Percentiles rank a stretch among this genome's conserved stretches.
These are phyloP conservation scores for Andrena camellia DNA, from an alignment of 2,888 invertebrate species.

Conservation along the genomic window DNA sequence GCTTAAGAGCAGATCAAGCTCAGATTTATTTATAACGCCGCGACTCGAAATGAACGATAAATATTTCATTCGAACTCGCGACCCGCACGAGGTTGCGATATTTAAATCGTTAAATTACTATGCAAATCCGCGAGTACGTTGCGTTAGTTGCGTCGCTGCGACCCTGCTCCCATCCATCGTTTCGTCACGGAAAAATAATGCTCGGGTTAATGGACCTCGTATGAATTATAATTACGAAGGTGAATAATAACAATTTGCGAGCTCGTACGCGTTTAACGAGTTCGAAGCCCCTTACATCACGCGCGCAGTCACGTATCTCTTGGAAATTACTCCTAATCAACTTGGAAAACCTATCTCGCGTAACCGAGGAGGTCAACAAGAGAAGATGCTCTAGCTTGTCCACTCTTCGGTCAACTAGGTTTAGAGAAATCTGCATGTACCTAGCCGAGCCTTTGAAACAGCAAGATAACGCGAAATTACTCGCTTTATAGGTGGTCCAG, in stretches of 20 bases:
- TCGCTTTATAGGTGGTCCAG: background rate
- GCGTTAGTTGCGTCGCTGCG: background rate
- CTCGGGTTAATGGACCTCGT: conserved; percentile 29
- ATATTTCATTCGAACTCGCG: conserved; percentile 57
- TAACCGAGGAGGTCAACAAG: too few relatives aligned
- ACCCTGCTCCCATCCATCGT: conserved; percentile 15
- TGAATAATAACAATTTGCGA: conserved; percentile 51
- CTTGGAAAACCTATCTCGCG: background rate
- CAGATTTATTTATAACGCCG: conserved; percentile 72
- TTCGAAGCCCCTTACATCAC: conserved; percentile 26
- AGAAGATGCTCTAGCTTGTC: too few relatives aligned
- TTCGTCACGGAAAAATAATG: conserved; percentile 53
- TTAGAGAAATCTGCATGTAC: too few relatives aligned
- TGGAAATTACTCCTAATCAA: conserved; percentile 42
- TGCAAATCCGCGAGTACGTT: conserved; percentile 24
- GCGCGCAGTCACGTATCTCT: background rate
- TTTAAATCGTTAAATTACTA: conserved; percentile 49
- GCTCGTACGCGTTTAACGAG: conserved; percentile 35
- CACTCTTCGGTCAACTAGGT: too few relatives aligned
- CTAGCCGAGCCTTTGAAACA: too few relatives aligned
- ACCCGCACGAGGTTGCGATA: conserved; percentile 6
- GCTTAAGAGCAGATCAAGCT: conserved; percentile 68
- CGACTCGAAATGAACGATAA: conserved; percentile 61
- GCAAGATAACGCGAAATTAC: too few relatives aligned
- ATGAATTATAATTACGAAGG: conserved; percentile 55